Base-by-base conservation (phyloP, 1,140 invertebrate genomes). In the Zaprionus taronus region DNA sequence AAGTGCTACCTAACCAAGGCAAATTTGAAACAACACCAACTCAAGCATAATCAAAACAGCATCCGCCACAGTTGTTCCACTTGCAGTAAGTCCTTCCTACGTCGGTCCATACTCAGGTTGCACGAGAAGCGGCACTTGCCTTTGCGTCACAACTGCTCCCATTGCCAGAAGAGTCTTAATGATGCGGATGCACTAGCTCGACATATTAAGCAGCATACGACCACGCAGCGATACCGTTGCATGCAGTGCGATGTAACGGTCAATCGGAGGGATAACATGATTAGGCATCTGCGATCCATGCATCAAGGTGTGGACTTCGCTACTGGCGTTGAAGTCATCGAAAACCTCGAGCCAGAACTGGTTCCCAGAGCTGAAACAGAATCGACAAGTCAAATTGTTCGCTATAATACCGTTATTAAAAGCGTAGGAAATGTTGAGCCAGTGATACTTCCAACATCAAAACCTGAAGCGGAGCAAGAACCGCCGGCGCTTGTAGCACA, bases 201-300 rank as follows among this genome's bases (percentile, higher is more conserved):
- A 0, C 91, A 92, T 34, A 22, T 63, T 0, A 91, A 79, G 53
- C 82, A 89, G 12, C 91, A 89, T 93, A n/a, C 83, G 93, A 94
- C 94, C 72, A 93, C 92, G 11, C 94, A 94, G 64, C 93, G 93
- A 0, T 96, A 94, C 77, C 93, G 93, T 12, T 96, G 95, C 89
- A 93, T 93, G 51, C 91, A 95, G 9, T 96, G 95, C 82, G 93
- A 94, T 4, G 94, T 94, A 1, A 93, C 92, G 2, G 95, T 95
- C 72, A 90, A 94, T 53, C 93, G 95, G 12, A 95, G 95, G 79
- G 95, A 96, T 77, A 96, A 96, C 72, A 92, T 96, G 63, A 93
- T 94, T 26, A 92, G 95, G 0, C 95, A 96, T 90, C 93, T 95
- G 26, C 94, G 94, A 47, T 95, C 95, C 74, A 94, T 95, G 34